Base-by-base conservation (phyloP, 2,797 vertebrate species). In the Tragopan temminckii region DNA sequence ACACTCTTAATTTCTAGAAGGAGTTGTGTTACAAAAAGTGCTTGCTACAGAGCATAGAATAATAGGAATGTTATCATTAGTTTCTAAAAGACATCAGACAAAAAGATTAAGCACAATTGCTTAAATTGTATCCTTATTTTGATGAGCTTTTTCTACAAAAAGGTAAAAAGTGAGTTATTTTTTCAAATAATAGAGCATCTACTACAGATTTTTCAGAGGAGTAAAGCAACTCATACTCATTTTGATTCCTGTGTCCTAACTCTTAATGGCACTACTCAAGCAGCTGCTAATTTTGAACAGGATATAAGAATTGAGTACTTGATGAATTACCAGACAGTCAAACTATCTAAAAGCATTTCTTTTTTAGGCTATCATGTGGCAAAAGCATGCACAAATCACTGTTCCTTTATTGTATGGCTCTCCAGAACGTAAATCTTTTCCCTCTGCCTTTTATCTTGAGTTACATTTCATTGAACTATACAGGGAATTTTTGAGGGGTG, bases 361-460 rank as follows among this genome's bases (percentile, higher is more conserved):
- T 83, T 91, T 85, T 87, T 86, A 74, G 71, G 35, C 62, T 75
- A 92, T 90, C 84, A 9, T 3, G 48, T 66, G 67, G 81, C 75
- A 94, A 91, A 91, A 53, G 0, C 6, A n/a, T 15, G 50, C 77
- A 77, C 91, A 84, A 93, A 89, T 91, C 88, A 88, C 62, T 68
- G 63, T 75, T 35, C 23, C 29, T 62, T 72, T 67, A 88, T 64
- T 90, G 74, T 89, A 69, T 40, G 31, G 11, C 38, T 84, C 68
- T 53, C 61, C 18, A 20, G 55, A 88, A 59, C 59, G 36, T 18
- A 59, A 89, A 83, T 83, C 13, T 90, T 48, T 38, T 63, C 68
- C 52, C 38, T 43, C 58, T 85, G 74, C 45, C 24, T 92, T 97
- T 94, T 92, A 94, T 96, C 89, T 93, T 85, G 80, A 82, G 31